Evolutionary conservation across 2,113 vertebrate genomes (phyloP), one percentile per base, ranked within the genome.

Genomic region (Circaetus cinerascens): DNA sequence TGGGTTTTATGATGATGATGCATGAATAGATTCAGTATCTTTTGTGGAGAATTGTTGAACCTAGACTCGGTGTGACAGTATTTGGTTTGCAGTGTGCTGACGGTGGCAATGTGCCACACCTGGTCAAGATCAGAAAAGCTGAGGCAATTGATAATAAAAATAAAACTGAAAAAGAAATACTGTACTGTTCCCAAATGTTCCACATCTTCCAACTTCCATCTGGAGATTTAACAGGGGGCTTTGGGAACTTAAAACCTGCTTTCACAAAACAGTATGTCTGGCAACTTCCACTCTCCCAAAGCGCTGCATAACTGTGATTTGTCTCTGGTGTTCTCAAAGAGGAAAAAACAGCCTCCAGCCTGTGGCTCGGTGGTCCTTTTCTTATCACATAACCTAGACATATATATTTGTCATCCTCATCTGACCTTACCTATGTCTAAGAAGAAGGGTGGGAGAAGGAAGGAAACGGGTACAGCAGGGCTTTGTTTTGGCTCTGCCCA

Each of bases 21-120:
- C 25, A n/a, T 57, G 3, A 68, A 53, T 10, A 85, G 10, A 36
- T 56, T 64, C 27, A 64, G 6, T 19, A 34, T 46, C 14, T 73
- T 76, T 83, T 41, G 27, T 56, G 45, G 59, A 23, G 25, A 86
- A 71, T 22, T 30, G 21, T 36, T 78, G 48, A 87, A 29, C 22
- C 6, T 38, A 11, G 46, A 16, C 5, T 46, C 1, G 1, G 1
- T 71, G 22, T 72, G 40, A 38, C 29, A 63, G 3, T 40, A 5
- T 66, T 74, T 69, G 20, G 11, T 59, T 30, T 57, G 46, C 55
- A 27, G 41, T 8, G 15, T 38, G n/a, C 38, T 81, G 18, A 46
- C 56, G 25, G 22, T 56, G 57, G 13, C 10, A 45, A 67, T 25
- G 30, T 68, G 60, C 16, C 43, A 10, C 11, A 1, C 9, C 40